Percentiles rank a stretch among this genome's conserved stretches.
Conservation (phyloP, 2,113 vertebrate genomes). For the Pelvicachromis taeniatus region DNA sequence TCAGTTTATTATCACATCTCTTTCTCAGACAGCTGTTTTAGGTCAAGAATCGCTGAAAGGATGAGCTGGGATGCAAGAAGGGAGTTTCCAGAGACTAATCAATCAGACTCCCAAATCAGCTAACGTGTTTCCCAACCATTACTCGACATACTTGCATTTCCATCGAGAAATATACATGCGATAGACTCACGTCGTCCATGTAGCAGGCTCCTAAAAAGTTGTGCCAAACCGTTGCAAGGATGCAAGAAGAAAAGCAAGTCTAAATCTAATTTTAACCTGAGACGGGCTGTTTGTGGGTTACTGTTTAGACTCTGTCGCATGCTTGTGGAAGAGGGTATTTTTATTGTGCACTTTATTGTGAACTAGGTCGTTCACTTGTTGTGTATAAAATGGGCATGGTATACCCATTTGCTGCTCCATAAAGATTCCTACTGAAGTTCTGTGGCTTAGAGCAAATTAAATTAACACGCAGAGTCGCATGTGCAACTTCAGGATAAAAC, state of each 20-base stretch:
- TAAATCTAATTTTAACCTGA: conserved; percentile 50
- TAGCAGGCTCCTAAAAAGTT: neutral
- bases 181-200: neutral
- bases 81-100: neutral
- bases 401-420: neutral
- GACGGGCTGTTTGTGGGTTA: conserved; percentile 45
- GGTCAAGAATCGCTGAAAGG: neutral
- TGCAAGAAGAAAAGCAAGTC: conserved; percentile 27
- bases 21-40: neutral
- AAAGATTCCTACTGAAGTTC: conserved; percentile 1
- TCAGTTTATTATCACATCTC: neutral
- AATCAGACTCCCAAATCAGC: neutral
- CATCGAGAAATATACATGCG: neutral
- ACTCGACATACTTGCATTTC: neutral
- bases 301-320: conserved; percentile 42
- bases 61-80: neutral
- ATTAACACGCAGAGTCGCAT: neutral
- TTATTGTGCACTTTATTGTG: conserved; percentile 52
- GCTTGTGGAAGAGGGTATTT: conserved; percentile 51
- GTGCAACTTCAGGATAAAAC: neutral
- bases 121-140: neutral
- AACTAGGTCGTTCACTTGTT: conserved; percentile 39
- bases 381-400: conserved; percentile 10
- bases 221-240: neutral
- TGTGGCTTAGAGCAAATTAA: neutral